Conservation (phyloP, 1,140 invertebrate species). For the Neodiprion fabricii region DNA sequence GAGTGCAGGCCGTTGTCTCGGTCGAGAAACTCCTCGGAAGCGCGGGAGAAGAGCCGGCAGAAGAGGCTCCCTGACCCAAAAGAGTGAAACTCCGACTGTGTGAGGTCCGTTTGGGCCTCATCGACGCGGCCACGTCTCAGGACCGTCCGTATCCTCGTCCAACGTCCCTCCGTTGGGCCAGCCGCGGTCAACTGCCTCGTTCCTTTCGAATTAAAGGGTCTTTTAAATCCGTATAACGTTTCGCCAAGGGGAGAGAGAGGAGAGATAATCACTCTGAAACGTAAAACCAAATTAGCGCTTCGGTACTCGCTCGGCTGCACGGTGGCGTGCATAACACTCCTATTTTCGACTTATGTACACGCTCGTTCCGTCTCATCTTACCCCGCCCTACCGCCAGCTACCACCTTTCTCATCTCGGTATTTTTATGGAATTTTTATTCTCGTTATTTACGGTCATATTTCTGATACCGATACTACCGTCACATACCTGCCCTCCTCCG, state of each 20-base stretch:
- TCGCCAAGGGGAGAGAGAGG: not conserved
- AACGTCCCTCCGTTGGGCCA: not conserved
- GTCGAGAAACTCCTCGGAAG: not conserved
- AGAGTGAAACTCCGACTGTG: conserved; percentile 1
- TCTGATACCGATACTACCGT: not conserved
- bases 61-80: conserved; percentile 2
- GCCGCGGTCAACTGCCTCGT: not conserved
- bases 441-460: conserved; percentile 2
- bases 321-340: not conserved
- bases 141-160: not conserved
- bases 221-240: conserved; percentile 7
- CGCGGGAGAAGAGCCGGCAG: not conserved
- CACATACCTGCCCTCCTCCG: not conserved
- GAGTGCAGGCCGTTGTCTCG: not conserved
- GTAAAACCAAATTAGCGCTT: conserved; percentile 5
- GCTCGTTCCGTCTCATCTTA: not conserved
- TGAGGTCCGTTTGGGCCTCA: not conserved
- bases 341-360: not conserved
- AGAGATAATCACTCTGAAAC: conserved; percentile 1
- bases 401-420: not conserved
- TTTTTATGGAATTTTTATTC: not conserved
- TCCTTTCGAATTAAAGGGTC: not conserved
- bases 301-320: not conserved
- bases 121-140: not conserved
- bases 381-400: not conserved